Base-by-base conservation (phyloP, 2,797 vertebrate genomes). In the Melopsittacus undulatus region DNA sequence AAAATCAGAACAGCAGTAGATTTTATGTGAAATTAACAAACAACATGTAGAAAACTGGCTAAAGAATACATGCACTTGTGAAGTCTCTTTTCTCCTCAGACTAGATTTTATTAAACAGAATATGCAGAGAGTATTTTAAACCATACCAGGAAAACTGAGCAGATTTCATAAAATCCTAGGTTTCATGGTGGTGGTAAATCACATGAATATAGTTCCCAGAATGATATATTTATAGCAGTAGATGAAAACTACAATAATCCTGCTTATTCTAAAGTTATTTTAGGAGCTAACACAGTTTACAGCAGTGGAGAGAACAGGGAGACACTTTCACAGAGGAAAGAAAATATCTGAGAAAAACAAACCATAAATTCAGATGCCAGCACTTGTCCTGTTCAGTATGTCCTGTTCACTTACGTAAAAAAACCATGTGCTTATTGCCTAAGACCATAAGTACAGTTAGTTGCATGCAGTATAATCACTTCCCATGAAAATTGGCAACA, bases 251-350 rank as follows among this genome's bases (percentile, higher is more conserved):
- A 88, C 73, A 87, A 83, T 76, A 88, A 93, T 75, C 12, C 3
- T 42, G 18, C 49, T 90, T 90, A 87, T 91, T 96, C 95, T 34
- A 59, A 93, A 87, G 54, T 73, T 96, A 92, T 95, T 95, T 97
- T 92, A 93, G 69, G 69, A 91, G 62, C n/a, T 24, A 69, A 83
- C 64, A 72, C 10, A 81, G 69, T 87, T 91, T 92, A 92, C 22
- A 88, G 17, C 57, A 64, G 49, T 23, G 27, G 38, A 85, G 36
- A 19, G 89, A 93, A 85, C 49, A 83, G 62, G 49, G 49, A 91
- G 23, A 90, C n/a, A 72, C 5, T 93, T 87, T 78, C 89, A 87
- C n/a, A 84, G 74, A 80, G 43, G 63, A 78, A 81, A 70, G 51
- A 86, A 88, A 86, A 79, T 75, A 3, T 86, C 77, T 92, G 84